These are phyloP conservation scores for Epicampocera succincta DNA, from an alignment of 2,888 invertebrate genomes.

Conservation along the genomic window DNA sequence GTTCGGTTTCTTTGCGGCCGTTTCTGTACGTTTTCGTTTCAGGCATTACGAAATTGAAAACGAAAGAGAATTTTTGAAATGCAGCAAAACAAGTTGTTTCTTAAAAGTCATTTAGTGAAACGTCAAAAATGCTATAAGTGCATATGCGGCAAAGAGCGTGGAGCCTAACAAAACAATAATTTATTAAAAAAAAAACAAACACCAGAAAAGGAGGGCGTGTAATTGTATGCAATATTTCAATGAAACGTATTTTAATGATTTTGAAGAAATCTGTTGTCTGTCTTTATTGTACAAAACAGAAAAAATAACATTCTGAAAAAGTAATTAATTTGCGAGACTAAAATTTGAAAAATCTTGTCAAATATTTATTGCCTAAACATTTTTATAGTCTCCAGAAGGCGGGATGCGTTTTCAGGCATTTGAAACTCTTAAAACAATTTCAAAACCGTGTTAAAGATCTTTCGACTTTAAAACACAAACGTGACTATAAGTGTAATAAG, in stretches of 20 bases:
- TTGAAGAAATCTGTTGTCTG: conserved; percentile 3
- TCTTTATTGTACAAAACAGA: not conserved
- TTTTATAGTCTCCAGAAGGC: too few species aligned
- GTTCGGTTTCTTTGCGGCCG: conserved; percentile 13
- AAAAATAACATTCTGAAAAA: not conserved
- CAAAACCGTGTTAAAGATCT: too few species aligned
- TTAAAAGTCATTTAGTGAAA: conserved; percentile 47
- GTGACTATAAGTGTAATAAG: too few species aligned
- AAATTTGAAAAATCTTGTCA: not conserved
- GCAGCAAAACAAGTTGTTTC: conserved; percentile 58
- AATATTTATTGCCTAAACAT: conserved; percentile 11
- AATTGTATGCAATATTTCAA: conserved; percentile 57
- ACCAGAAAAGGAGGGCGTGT: conserved; percentile 60
- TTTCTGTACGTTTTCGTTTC: not conserved
- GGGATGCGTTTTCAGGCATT: too few species aligned
- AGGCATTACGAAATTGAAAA: conserved; percentile 39
- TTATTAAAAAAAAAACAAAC: too few species aligned
- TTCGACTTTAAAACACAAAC: too few species aligned
- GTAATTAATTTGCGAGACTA: conserved; percentile 26
- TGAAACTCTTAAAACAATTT: too few species aligned
- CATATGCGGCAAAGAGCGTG: not conserved
- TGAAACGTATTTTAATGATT: conserved; percentile 21
- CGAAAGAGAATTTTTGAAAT: conserved; percentile 43
- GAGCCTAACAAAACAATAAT: conserved; percentile 3
- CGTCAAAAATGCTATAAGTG: conserved; percentile 36